Base-by-base conservation (phyloP, 2,797 vertebrate species). In the Acipenser ruthenus region DNA sequence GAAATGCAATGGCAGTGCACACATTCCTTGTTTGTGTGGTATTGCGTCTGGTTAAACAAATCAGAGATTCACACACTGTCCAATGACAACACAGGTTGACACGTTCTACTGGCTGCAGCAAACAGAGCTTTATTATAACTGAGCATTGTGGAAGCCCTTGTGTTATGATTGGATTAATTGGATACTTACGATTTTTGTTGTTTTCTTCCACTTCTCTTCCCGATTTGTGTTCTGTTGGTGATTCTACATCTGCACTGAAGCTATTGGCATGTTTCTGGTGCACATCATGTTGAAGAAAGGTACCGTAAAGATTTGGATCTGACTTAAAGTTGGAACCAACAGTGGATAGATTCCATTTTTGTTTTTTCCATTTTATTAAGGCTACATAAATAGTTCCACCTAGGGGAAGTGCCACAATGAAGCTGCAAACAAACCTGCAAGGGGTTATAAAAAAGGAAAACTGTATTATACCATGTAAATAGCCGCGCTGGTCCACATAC, bases 381-480 rank as follows among this genome's bases (percentile, higher is more conserved):
- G 68, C 72, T 63, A 68, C 50, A 0, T 70, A 83, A 65, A 79
- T 0, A 0, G 80, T 81, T 7, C 74, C 81, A 67, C 66, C 64
- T 53, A 78, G 68, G 49, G 80, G 78, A 10, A 84, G 68, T 61
- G 50, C 12, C 8, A 81, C 68, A 15, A 79, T 75, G 49, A 77
- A 65, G 49, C 68, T 23, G 47, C 77, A 65, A 62, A 84, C 6
- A 59, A 73, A 72, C 62, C 84, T 85, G 68, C 23, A 56, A 64
- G 52, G 49, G 23, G 18, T 37, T 37, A 37, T 37, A 37, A 37
- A 37, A 2, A 4, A 37, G 23, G 23, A 37, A 37, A 37, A 18
- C 15, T 18, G 15, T 18, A 18, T 18, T 18, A 18, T 18, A 18
- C 15, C 15, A 18, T 18, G 15, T 18, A 18, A 18, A 18, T 18